Base-by-base conservation (phyloP, 2,797 vertebrate genomes). In the Helostoma temminkii region DNA sequence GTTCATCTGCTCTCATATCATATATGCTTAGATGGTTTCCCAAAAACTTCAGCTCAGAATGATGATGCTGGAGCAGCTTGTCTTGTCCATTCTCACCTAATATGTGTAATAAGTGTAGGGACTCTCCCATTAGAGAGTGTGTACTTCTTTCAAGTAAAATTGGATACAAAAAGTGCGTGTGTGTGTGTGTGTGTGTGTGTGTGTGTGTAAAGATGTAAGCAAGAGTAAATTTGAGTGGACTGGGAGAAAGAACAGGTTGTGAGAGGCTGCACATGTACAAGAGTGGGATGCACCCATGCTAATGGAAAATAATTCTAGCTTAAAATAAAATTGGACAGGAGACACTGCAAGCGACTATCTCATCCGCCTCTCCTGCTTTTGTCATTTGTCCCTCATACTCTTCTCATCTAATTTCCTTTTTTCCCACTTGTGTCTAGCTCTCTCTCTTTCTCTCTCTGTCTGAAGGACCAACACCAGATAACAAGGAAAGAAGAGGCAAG, bases 231-330 rank as follows among this genome's bases (percentile, higher is more conserved):
- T 32, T 26, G 43, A 53, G 58, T 34, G 54, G 68, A 52, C 69
- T 81, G 34, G 36, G 36, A 34, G 18, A 75, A 55, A 52, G 49
- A 47, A 66, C 42, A 50, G 32, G 59, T 42, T 57, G 37, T 61
- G 53, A 66, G 55, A 0, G 6, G 22, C 47, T 71, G 30, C 9
- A 34, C 82, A 71, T 83, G n/a, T 25, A 70, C 26, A 68, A 74
- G 59, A 71, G 8, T 70, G 65, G 79, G 60, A 78, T 76, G 72
- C 74, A 39, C 21, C n/a, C n/a, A n/a, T n/a, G 54, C 66, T 86
- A 90, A 82, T 81, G 54, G 77, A 87, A 88, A 87, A 78, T 77
- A 78, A 82, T 88, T 82, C 63, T 11, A 7, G 34, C 64, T 80
- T 74, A 77, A 84, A 81, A 86, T 77, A 80, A 75, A 71, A 84